A percentile compares a stretch with the other conserved stretches of the same genome.
phyloP scores from a whole-genome alignment of 1,140 invertebrate genomes.

The Mactra quadrangularis region DNA sequence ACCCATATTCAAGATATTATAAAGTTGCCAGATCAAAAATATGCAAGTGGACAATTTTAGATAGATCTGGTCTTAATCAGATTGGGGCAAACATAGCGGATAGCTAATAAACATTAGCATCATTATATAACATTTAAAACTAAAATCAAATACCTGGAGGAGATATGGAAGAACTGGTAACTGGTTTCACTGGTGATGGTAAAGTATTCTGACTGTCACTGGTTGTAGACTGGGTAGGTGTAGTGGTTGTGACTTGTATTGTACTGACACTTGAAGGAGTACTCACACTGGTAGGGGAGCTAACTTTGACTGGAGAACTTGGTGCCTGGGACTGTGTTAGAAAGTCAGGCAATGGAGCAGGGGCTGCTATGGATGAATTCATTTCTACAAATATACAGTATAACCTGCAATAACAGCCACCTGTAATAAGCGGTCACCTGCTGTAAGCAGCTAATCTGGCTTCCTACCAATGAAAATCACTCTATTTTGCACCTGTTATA shows the following conservation, averaged over 20 bases:
- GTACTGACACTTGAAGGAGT: background rate
- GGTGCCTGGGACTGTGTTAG: slow-evolving; percentile 49
- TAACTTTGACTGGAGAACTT: background rate
- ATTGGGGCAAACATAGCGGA: too few species aligned
- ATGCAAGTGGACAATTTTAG: too few species aligned
- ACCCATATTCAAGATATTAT: too few species aligned
- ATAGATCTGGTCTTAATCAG: too few species aligned
- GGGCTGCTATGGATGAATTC: slow-evolving; percentile 37
- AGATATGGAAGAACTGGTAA: background rate
- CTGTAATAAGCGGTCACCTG: too few species aligned
- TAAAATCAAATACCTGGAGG: background rate
- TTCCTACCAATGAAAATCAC: too few species aligned
- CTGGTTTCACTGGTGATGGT: background rate
- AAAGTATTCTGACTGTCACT: background rate
- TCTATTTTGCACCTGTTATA: too few species aligned
- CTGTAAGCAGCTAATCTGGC: too few species aligned
- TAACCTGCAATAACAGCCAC: too few species aligned
- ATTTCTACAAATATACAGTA: background rate
- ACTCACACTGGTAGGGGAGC: background rate
- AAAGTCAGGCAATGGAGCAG: slow-evolving; percentile 68
- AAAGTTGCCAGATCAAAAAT: too few species aligned
- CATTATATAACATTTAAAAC: too few species aligned
- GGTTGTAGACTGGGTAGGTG: background rate
- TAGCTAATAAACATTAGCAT: too few species aligned
- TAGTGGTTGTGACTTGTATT: background rate